phyloP scores from a whole-genome alignment of 2,113 vertebrate species.

The Sapayoa aenigma region DNA sequence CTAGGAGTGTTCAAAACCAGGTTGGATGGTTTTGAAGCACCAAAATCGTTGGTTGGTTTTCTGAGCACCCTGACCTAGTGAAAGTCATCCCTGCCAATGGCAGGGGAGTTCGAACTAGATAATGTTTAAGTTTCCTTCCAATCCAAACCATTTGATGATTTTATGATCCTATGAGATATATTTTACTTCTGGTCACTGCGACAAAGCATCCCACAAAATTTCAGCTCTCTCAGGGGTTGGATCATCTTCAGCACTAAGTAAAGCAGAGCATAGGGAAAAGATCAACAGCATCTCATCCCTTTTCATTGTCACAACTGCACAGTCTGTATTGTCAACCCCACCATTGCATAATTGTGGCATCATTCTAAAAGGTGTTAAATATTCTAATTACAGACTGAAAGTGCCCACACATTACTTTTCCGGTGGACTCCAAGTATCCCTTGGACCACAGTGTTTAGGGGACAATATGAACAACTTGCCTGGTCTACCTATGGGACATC shows the following conservation, averaged over 20 bases:
- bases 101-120: neutral
- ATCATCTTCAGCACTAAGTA: neutral
- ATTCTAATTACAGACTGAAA: neutral
- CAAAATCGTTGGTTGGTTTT: too few species aligned
- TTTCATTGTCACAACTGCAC: fast-evolving
- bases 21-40: too few species aligned
- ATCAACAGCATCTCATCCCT: neutral
- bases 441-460: neutral
- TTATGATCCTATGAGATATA: neutral
- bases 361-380: neutral
- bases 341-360: neutral
- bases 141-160: neutral
- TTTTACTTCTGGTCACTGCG: neutral
- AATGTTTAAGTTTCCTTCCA: neutral
- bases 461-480: neutral
- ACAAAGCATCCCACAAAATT: neutral
- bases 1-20: neutral
- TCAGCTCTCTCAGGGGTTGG: neutral
- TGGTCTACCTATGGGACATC: neutral
- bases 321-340: neutral
- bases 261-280: neutral
- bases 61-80: neutral
- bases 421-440: neutral
- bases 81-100: neutral
- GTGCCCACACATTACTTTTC: neutral